Base-by-base conservation (phyloP, 2,113 vertebrate species). In the Tyrannus savana region DNA sequence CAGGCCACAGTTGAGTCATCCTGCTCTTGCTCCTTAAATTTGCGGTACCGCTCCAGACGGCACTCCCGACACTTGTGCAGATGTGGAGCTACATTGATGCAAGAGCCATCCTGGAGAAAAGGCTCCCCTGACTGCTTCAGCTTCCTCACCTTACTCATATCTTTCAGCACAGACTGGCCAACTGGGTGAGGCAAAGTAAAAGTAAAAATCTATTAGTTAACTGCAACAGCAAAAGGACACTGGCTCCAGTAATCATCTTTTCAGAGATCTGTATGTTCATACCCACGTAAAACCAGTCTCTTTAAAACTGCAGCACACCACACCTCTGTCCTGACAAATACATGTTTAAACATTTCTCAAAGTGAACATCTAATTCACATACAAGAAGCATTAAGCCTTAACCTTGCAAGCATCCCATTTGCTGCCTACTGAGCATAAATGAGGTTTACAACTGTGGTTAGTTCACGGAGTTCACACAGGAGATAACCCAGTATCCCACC, bases 31-130 rank as follows among this genome's bases (percentile, higher is more conserved):
- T 99, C 99, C 64, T 99, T 99, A 95, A 99, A 99, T 96, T 99
- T 99, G 49, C 99, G 98, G 94, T 99, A 99, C 49, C 99, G 98
- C 94, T 99, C 99, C 93, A 99, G 97, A 39, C 99, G 99, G 95
- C 99, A 99, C 95, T 99, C 99, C 1, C 99, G 98, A 94, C 99
- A 99, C 97, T 99, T 99, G 97, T 99, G 99, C 96, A 99, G 97
- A 96, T 99, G 99, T 69, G 99, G 99, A 13, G 99, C 99, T 67
- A 99, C 99, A 6, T 99, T 99, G 97, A 99, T 99, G 95, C 99
- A 99, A 33, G 99, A 99, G 55, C 99, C 99, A 69, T 99, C 99
- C 96, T 99, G 99, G 60, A 99, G 98, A 97, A 99, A 99, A 41
- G 99, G 99, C 96, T 99, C 99, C 50, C 99, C 99, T 12, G 99